Evolutionary conservation across 2,888 invertebrate species (phyloP).

Genomic region (Synanthedon andrenaeformis): DNA sequence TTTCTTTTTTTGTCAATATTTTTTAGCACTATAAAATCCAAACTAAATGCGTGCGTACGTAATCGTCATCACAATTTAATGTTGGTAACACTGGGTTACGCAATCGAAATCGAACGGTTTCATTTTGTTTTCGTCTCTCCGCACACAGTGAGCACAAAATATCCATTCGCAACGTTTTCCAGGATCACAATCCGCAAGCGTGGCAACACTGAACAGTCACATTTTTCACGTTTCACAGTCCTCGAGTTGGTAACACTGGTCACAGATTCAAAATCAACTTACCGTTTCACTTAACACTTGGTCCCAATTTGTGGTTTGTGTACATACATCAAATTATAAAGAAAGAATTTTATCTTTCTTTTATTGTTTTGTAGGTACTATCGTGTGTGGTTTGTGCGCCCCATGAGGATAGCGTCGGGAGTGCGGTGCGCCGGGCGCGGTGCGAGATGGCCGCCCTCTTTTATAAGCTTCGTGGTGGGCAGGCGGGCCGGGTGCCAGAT

Average conservation of each 20-base stretch:
- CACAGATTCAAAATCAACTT: constrained; percentile 38
- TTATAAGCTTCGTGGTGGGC: constrained; percentile 63
- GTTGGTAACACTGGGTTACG: constrained; percentile 45
- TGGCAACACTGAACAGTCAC: constrained; percentile 57
- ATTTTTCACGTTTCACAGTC: constrained; percentile 53
- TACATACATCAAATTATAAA: constrained; percentile 26
- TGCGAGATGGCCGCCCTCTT: constrained; percentile 51
- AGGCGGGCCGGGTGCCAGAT: constrained; percentile 48
- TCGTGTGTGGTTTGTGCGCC: constrained; percentile 63
- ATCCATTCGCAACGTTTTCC: neutral
- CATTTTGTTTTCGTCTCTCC: neutral
- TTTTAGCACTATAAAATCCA: no score
- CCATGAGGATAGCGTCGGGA: constrained; percentile 62
- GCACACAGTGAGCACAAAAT: neutral
- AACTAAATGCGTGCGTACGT: no score
- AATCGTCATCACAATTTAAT: constrained; percentile 14
- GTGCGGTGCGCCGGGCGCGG: constrained; percentile 63
- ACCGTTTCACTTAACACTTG: constrained; percentile 69
- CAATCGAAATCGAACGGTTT: neutral
- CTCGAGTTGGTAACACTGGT: constrained; percentile 35
- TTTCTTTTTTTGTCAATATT: no score
- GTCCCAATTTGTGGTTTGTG: constrained; percentile 53
- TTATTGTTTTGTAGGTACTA: constrained; percentile 40
- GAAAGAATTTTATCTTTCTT: constrained; percentile 33
- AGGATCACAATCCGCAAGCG: constrained; percentile 3